A percentile compares a stretch with the other conserved stretches of the same genome.
Conservation (phyloP, 2,113 vertebrate species). For the Todiramphus chloris region DNA sequence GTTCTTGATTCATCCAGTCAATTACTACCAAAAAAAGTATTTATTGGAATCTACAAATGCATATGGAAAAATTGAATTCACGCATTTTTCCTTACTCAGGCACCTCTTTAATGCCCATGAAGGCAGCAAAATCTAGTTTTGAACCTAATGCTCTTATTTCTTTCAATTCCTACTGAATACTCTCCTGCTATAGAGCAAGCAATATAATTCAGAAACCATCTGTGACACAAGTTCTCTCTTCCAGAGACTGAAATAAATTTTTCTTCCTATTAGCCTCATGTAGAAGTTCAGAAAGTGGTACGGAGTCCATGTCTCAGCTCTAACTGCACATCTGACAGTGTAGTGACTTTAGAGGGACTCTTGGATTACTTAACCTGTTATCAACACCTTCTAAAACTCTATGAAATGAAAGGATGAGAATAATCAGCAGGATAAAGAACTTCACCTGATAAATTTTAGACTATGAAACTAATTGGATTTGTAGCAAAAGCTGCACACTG, state of each 20-base stretch:
- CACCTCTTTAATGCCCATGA: not conserved
- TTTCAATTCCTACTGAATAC: slow-evolving; percentile 7
- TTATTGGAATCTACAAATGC: not conserved
- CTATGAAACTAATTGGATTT: not conserved
- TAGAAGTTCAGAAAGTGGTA: slow-evolving; percentile 6
- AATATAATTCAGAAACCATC: not conserved
- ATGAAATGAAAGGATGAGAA: not conserved
- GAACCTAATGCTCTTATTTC: not conserved
- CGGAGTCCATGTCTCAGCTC: not conserved
- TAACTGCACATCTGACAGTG: not conserved
- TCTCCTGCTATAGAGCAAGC: not conserved
- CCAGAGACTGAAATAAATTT: not conserved
- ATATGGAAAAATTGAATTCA: not conserved
- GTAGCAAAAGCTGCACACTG: not conserved
- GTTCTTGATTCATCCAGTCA: not conserved
- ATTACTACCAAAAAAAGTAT: not conserved
- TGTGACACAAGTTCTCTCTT: not conserved
- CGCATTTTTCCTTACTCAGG: not conserved
- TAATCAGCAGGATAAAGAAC: not conserved
- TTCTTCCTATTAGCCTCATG: not conserved
- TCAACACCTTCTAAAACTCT: not conserved
- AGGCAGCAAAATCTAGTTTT: not conserved
- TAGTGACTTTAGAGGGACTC: not conserved
- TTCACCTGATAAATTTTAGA: not conserved
- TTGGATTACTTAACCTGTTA: not conserved